A percentile compares a stretch with the other conserved stretches of the same genome.
Evolutionary conservation across 2,113 vertebrate species (phyloP).

Genomic region (Lethenteron camtschaticum): DNA sequence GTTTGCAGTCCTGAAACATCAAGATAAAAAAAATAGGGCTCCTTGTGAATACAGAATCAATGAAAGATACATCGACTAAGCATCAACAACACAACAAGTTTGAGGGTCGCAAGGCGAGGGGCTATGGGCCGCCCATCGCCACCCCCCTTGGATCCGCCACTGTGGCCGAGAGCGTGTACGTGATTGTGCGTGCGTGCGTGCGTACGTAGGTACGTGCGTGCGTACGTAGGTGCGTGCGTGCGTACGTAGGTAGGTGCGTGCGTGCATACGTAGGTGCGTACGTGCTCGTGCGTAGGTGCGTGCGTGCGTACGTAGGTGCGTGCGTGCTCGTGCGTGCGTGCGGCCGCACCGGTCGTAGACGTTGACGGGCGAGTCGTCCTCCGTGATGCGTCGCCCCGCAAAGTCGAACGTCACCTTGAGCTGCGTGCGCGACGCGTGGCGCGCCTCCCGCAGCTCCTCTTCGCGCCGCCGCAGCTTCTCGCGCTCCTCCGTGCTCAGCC

Average conservation of each 20-base stretch:
- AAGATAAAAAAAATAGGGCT: too few relatives aligned
- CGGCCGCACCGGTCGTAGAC: conserved; percentile 42
- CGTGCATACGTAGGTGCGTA: neutral
- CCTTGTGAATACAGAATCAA: too few relatives aligned
- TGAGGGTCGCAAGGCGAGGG: too few relatives aligned
- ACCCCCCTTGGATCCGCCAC: too few relatives aligned
- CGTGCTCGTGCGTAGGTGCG: neutral
- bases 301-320: neutral
- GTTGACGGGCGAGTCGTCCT: conserved; percentile 34
- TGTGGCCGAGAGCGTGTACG: neutral
- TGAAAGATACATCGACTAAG: too few relatives aligned
- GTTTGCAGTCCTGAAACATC: too few relatives aligned
- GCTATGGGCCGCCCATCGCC: too few relatives aligned
- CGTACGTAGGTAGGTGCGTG: neutral
- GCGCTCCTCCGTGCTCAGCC: conserved; percentile 58
- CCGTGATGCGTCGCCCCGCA: conserved; percentile 56
- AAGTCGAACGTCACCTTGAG: conserved; percentile 74
- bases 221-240: neutral
- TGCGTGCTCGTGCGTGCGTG: neutral
- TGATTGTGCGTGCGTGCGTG: neutral
- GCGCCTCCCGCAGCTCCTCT: conserved; percentile 55
- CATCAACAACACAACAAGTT: too few relatives aligned
- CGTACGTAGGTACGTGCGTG: neutral
- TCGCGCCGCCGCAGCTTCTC: conserved; percentile 45
- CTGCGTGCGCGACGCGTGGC: conserved; percentile 51